Evolutionary conservation across 1,140 invertebrate species (phyloP), one percentile per base, ranked within the genome.

Genomic region (Lanistes nyassanus): DNA sequence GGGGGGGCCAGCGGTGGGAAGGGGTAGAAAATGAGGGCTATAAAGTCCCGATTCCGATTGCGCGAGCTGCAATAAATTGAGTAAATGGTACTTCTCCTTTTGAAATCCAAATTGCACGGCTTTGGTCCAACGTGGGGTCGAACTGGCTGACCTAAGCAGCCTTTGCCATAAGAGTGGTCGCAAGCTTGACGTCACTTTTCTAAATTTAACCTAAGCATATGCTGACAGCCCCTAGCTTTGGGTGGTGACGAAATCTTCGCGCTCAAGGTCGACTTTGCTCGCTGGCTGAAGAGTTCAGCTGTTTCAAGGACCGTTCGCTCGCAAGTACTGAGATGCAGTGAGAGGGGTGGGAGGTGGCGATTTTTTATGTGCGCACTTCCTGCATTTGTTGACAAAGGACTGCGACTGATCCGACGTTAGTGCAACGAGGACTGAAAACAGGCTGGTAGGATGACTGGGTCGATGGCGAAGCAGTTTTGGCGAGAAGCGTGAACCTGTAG

Each of bases 91-190:
- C 19, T 36, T 39, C 21, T 67, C 13, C 7, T 39, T 67, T 67
- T 67, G 26, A 39, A 7, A 13, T 42, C 39, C 6, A 6, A 6
- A 42, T 39, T 39, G 37, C 39, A 13, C 36, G 34, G 65, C 29
- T 21, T 11, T 58, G 36, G 11, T n/a, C 36, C 36, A 21, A n/a
- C 26, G 13, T 16, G 65, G 13, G 65, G 65, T 4, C n/a, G 65
- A 67, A 67, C 65, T 37, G 39, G 65, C 65, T 67, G 65, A 67
- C 65, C 65, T 23, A n/a, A 9, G 36, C 36, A 67, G 36, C 42
- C 42, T 7, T 67, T 29, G 1, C 7, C 56, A 9, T 29, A 29
- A 31, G 21, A 31, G 21, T 42, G 65, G 42, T 39, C 65, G 13
- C 26, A 13, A 37, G 36, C 36, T 67, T 67, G 65, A 67, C 65